These are phyloP conservation scores for Capreolus pygargus DNA, from an alignment of 2,113 vertebrate genomes.

Conservation along the genomic window DNA sequence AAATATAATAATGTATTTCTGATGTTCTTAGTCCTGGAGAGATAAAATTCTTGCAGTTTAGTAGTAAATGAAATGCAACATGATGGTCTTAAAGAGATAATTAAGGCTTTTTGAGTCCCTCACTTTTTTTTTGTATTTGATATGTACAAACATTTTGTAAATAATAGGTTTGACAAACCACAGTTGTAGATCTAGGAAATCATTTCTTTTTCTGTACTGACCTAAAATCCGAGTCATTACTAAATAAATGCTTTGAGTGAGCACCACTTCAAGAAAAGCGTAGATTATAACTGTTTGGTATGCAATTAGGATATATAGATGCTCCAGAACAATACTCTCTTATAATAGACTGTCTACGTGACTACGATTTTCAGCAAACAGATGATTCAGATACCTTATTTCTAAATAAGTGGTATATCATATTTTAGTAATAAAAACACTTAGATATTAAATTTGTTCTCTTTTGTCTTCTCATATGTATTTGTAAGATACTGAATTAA, in stretches of 20 bases:
- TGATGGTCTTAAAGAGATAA: constrained; percentile 18
- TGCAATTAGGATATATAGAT: not conserved
- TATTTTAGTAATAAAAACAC: constrained; percentile 32
- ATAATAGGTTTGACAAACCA: not conserved
- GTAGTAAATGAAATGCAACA: not conserved
- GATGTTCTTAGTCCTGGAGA: not conserved
- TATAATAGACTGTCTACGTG: not conserved
- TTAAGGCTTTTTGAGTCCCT: not conserved
- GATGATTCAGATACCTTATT: not conserved
- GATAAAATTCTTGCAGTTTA: constrained; percentile 34
- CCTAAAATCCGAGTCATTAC: constrained; percentile 26
- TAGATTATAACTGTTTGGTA: not conserved
- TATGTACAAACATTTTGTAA: constrained; percentile 12
- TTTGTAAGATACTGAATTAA: not conserved
- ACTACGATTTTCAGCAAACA: constrained; percentile 23
- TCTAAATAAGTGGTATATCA: not conserved
- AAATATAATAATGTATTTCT: not conserved
- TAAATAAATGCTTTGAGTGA: constrained; percentile 8
- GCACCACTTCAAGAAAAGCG: not conserved
- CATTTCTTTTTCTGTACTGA: not conserved
- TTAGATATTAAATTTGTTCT: constrained; percentile 17
- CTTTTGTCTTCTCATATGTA: not conserved
- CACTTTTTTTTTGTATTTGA: constrained; percentile 29
- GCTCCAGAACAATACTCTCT: not conserved
- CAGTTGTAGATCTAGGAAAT: not conserved